Evolutionary conservation across 2,888 invertebrate species (phyloP).

Genomic region (Tillus elongatus): DNA sequence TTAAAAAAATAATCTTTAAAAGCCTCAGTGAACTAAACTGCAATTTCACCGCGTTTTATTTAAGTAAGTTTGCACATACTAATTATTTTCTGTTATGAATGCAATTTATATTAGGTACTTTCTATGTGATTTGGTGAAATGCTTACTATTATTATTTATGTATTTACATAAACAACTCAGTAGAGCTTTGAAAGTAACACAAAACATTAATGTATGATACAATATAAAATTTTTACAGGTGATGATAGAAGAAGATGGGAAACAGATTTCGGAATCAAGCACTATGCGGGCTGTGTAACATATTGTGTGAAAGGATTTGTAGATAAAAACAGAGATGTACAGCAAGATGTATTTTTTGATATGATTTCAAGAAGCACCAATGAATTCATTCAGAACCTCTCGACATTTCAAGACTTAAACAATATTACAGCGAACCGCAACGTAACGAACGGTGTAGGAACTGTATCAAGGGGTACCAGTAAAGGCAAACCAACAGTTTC

Average conservation of each 20-base stretch:
- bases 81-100: too few relatives aligned
- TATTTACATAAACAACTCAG: too few relatives aligned
- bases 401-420: constrained; percentile 52
- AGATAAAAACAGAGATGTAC: constrained; percentile 86
- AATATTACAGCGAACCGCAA: constrained; percentile 21
- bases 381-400: constrained; percentile 69
- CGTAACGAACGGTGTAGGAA: constrained; percentile 39
- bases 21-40: too few relatives aligned
- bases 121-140: too few relatives aligned
- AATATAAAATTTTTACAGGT: constrained; percentile 40
- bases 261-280: constrained; percentile 78
- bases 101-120: too few relatives aligned
- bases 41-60: too few relatives aligned
- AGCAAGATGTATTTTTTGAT: constrained; percentile 88
- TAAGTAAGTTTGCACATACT: too few relatives aligned
- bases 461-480: constrained; percentile 72
- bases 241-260: constrained; percentile 82
- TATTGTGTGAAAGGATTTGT: constrained; percentile 77
- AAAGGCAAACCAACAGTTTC: constrained; percentile 86
- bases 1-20: too few relatives aligned
- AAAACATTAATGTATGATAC: too few relatives aligned
- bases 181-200: too few relatives aligned
- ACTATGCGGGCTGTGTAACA: constrained; percentile 84
- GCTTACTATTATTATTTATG: too few relatives aligned
- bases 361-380: constrained; percentile 76